A percentile compares a stretch with the other conserved stretches of the same genome.
phyloP scores from a whole-genome alignment of 2,113 vertebrate genomes.

The Chauna torquata region DNA sequence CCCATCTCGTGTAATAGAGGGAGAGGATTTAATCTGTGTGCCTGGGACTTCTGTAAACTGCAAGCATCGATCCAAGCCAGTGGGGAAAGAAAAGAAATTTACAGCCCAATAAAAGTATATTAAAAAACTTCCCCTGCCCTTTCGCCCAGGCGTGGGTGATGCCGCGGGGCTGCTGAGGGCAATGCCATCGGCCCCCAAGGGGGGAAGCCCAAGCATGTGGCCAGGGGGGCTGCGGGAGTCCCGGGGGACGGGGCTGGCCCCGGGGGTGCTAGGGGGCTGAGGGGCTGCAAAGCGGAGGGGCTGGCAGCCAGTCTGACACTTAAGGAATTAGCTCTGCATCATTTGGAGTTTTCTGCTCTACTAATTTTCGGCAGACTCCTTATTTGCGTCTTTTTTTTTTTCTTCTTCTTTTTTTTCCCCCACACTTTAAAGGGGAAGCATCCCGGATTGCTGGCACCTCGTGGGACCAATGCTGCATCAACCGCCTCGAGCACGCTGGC shows the following conservation, averaged over 20 bases:
- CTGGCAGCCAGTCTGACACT: slow-evolving; percentile 72
- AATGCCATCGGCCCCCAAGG: not conserved
- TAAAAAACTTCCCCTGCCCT: slow-evolving; percentile 58
- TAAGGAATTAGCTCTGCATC: slow-evolving; percentile 77
- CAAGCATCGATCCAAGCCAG: slow-evolving; percentile 63
- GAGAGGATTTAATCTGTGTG: slow-evolving; percentile 65
- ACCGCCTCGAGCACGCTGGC: not conserved
- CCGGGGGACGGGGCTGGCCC: fast-evolving
- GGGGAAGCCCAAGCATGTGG: fast-evolving
- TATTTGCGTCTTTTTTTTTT: slow-evolving; percentile 38
- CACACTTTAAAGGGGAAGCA: slow-evolving; percentile 59
- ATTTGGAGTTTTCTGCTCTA: slow-evolving; percentile 78
- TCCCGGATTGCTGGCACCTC: not conserved
- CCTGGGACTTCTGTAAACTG: slow-evolving; percentile 45
- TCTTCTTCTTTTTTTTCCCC: not conserved
- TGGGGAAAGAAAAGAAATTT: slow-evolving; percentile 62
- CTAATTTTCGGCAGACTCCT: slow-evolving; percentile 63
- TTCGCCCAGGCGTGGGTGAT: fast-evolving
- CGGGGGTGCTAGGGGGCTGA: not conserved
- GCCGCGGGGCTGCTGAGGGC: not conserved
- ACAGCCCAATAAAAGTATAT: slow-evolving; percentile 71
- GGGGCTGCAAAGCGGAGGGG: slow-evolving; percentile 36
- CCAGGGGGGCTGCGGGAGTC: not conserved
- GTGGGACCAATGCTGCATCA: not conserved
- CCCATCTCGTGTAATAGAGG: slow-evolving; percentile 59